Evolutionary conservation across 2,113 vertebrate genomes (phyloP), one percentile per base, ranked within the genome.

Genomic region (Tinamus guttatus): DNA sequence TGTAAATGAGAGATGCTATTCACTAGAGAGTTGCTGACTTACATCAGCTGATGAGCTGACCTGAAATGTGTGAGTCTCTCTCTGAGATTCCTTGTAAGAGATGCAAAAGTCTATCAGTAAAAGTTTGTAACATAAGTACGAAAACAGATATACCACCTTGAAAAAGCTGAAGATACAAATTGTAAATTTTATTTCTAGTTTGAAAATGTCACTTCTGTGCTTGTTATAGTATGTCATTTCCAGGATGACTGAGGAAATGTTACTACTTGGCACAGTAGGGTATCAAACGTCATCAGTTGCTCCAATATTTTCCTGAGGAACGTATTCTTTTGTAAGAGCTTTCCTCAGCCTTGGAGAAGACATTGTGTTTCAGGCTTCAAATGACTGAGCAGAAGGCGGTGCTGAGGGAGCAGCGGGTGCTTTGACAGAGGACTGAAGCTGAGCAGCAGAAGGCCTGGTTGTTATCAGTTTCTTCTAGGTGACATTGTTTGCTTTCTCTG

Each of bases 401-500:
- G 73, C 87, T 82, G 74, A 58, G n/a, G 64, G 38, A 90, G 87
- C 75, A 84, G 51, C 5, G 51, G 16, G 52, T 25, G 76, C 87
- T 91, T 28, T 93, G 95, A 54, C 56, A 65, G 34, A 59, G 83
- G 73, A 60, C 69, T 87, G 74, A 19, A 75, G 91, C 94, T 93
- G 95, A 96, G 95, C 97, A 97, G 96, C 95, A 97, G 92, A 93
- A 89, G 91, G 84, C 73, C 93, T 56, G 58, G 36, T 58, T 81
- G 68, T 84, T 84, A 90, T 84, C 92, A 92, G 91, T 80, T 86
- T 90, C 56, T 95, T 76, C 79, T 67, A 94, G 90, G 93, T 95
- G 96, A 96, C 91, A 89, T 62, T 94, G 84, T 96, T 96, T 96
- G 94, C 89, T 95, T 86, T 95, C 88, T 67, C 85, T 93, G 89